phyloP scores from a whole-genome alignment of 2,888 invertebrate species.

The Erebia epiphron region DNA sequence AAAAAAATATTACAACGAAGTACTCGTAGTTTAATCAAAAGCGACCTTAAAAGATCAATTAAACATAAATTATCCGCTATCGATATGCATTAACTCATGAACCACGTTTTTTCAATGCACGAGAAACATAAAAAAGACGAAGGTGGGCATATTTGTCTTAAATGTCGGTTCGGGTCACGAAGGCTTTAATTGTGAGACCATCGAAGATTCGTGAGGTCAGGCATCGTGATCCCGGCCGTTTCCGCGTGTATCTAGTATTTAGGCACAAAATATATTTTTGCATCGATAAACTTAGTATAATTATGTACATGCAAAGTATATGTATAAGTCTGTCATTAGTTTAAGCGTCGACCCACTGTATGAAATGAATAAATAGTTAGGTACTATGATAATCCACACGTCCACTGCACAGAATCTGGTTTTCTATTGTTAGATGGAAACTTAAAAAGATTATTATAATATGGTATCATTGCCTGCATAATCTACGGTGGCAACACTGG shows the following conservation, averaged over 20 bases:
- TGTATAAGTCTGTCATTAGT: no score
- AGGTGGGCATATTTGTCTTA: slow-evolving; percentile 43
- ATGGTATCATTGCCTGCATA: no score
- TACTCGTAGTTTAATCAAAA: neutral
- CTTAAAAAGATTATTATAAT: no score
- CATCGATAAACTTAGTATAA: no score
- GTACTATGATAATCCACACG: no score
- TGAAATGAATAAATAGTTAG: no score
- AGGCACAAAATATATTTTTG: neutral
- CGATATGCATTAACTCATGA: slow-evolving; percentile 12
- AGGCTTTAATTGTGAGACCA: slow-evolving; percentile 54
- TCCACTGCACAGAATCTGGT: no score
- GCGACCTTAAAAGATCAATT: slow-evolving; percentile 3
- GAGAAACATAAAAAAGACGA: slow-evolving; percentile 15
- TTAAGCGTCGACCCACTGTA: no score
- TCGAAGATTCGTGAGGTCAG: slow-evolving; percentile 64
- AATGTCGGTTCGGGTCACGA: slow-evolving; percentile 63
- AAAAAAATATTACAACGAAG: no score
- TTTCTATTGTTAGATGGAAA: no score
- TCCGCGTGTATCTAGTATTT: slow-evolving; percentile 14
- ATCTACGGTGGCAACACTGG: no score
- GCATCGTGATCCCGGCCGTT: slow-evolving; percentile 48
- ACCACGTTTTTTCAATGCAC: slow-evolving; percentile 10
- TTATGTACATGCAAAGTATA: no score
- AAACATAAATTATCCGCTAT: neutral